Conservation (phyloP, 1,140 invertebrate genomes). For the Trichogramma pretiosum region DNA sequence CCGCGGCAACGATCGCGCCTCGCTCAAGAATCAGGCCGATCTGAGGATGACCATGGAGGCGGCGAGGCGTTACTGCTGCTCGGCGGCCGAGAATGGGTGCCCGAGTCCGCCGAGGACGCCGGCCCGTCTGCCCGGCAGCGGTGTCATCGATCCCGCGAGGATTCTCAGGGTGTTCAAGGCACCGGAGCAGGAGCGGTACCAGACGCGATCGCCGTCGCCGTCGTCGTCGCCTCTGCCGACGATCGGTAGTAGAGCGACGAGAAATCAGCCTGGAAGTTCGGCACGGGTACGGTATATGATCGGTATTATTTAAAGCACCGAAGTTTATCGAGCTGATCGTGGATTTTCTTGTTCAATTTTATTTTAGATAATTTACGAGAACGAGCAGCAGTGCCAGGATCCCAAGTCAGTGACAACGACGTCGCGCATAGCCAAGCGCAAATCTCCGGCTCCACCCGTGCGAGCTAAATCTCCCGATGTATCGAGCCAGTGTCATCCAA, state of each 20-base stretch:
- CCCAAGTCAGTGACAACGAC: conserved; percentile 10
- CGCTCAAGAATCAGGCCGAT: conserved; percentile 63
- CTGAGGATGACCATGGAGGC: conserved; percentile 69
- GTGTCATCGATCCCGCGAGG: conserved; percentile 22
- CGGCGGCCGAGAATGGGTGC: conserved; percentile 35
- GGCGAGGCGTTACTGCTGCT: conserved; percentile 48
- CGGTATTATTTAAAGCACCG: too few relatives aligned
- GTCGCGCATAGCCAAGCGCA: conserved; percentile 13
- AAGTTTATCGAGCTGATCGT: too few relatives aligned
- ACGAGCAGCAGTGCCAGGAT: not conserved
- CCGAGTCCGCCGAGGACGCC: conserved; percentile 37
- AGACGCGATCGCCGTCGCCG: not conserved
- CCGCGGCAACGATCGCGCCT: conserved; percentile 55
- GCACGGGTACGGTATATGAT: too few relatives aligned
- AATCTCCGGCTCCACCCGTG: conserved; percentile 2
- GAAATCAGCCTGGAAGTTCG: too few relatives aligned
- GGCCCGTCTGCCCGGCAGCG: conserved; percentile 26
- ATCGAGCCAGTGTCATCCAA: too few relatives aligned
- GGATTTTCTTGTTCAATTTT: too few relatives aligned
- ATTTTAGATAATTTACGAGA: not conserved
- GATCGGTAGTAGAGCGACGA: too few relatives aligned
- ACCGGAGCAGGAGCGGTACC: conserved; percentile 15
- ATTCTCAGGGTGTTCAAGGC: conserved; percentile 29
- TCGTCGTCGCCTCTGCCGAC: conserved; percentile 9
- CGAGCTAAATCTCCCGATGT: too few relatives aligned